Evolutionary conservation across 2,888 invertebrate species (phyloP).

Genomic region (Scaeva pyrastri): DNA sequence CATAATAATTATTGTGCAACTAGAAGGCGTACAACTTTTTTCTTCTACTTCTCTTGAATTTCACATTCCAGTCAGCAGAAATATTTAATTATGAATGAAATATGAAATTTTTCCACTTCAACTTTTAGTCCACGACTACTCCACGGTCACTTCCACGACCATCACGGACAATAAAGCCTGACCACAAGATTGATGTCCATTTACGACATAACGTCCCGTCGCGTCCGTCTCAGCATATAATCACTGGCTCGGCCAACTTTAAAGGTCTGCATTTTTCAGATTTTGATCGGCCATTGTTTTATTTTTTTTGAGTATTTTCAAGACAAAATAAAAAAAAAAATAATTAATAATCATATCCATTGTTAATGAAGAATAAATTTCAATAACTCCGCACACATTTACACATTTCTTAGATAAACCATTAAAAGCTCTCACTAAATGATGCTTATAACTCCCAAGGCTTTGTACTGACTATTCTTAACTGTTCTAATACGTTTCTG

Average conservation of each 20-base stretch:
- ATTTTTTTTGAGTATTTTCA: constrained; percentile 19
- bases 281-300: constrained; percentile 28
- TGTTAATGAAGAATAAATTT: constrained; percentile 51
- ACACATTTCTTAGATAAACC: constrained; percentile 55
- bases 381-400: constrained; percentile 46
- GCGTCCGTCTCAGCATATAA: too few relatives aligned
- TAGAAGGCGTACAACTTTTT: constrained; percentile 23
- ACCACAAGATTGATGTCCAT: constrained; percentile 53
- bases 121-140: neutral
- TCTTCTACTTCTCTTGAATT: constrained; percentile 43
- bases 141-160: neutral
- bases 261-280: constrained; percentile 3
- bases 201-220: constrained; percentile 41
- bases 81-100: constrained; percentile 56
- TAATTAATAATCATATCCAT: constrained; percentile 52
- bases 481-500: constrained; percentile 45
- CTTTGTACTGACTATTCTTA: constrained; percentile 35
- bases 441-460: constrained; percentile 62
- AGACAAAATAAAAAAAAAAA: neutral
- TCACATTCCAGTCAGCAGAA: constrained; percentile 37
- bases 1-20: constrained; percentile 12
- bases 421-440: constrained; percentile 67
- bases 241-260: constrained; percentile 36
- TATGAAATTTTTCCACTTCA: constrained; percentile 44
- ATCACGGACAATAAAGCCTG: constrained; percentile 43